Percentiles rank a stretch among this genome's conserved stretches.
These are phyloP conservation scores for Charina bottae DNA, from an alignment of 2,113 vertebrate genomes.

Conservation along the genomic window DNA sequence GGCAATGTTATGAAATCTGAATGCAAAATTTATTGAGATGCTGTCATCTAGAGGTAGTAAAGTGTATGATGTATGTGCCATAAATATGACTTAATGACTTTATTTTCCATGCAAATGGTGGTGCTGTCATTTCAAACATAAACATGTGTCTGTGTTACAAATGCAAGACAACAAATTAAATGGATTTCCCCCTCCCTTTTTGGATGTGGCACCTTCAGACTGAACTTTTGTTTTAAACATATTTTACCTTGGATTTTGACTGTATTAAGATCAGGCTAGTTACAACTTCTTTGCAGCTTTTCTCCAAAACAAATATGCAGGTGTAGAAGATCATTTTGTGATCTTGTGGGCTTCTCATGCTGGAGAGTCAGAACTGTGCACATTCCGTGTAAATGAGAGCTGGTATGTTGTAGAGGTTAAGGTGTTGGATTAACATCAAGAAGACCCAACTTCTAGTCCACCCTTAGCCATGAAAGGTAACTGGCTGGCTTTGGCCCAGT, in stretches of 20 bases:
- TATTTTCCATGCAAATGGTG: conserved; percentile 47
- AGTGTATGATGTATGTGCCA: background rate
- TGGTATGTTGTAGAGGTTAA: no score
- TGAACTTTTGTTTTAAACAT: conserved; percentile 33
- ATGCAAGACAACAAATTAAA: conserved; percentile 37
- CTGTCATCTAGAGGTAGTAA: conserved; percentile 73
- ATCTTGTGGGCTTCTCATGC: background rate
- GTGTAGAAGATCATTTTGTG: background rate
- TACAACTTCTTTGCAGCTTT: background rate
- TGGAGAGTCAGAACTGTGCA: background rate
- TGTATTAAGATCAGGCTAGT: conserved; percentile 9
- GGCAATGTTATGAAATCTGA: conserved; percentile 31
- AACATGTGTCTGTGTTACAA: conserved; percentile 34
- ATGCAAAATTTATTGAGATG: conserved; percentile 61
- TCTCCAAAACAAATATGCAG: background rate
- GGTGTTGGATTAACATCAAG: no score
- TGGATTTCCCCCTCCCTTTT: background rate
- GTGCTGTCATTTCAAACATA: conserved; percentile 29
- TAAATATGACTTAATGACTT: conserved; percentile 26
- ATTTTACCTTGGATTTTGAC: conserved; percentile 26
- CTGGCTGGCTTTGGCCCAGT: background rate
- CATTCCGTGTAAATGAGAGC: background rate
- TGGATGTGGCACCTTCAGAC: conserved; percentile 19
- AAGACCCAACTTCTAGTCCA: background rate
- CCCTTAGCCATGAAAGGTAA: background rate